These are phyloP conservation scores for Melieria picta DNA, from an alignment of 2,888 invertebrate species.

Conservation along the genomic window DNA sequence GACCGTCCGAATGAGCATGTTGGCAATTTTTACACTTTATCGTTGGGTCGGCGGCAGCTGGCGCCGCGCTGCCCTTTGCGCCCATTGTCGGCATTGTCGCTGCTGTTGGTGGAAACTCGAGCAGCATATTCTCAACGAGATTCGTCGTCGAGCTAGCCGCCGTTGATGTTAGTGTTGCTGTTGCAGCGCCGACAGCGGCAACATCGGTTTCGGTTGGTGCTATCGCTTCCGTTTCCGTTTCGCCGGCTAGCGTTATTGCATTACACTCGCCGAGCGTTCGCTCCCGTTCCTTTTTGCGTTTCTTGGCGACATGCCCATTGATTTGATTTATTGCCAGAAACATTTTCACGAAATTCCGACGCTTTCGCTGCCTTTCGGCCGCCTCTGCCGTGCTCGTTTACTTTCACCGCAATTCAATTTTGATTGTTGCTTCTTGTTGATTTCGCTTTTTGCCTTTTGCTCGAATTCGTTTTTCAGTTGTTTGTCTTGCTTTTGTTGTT, in stretches of 20 bases:
- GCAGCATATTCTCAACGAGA: constrained; percentile 32
- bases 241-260: constrained; percentile 40
- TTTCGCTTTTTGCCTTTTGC: not conserved
- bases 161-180: constrained; percentile 23
- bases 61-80: constrained; percentile 17
- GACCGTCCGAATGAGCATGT: constrained; percentile 31
- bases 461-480: constrained; percentile 5
- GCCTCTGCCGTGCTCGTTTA: constrained; percentile 13
- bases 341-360: constrained; percentile 45
- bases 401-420: constrained; percentile 9
- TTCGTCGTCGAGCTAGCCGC: constrained; percentile 25
- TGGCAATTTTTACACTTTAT: constrained; percentile 48
- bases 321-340: constrained; percentile 60
- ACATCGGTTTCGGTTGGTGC: constrained; percentile 11
- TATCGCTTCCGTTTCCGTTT: constrained; percentile 22
- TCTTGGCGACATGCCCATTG: constrained; percentile 50
- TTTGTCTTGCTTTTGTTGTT: not conserved
- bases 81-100: constrained; percentile 30
- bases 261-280: constrained; percentile 22
- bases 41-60: constrained; percentile 33
- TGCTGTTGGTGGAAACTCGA: constrained; percentile 32
- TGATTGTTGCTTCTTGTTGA: constrained; percentile 4
- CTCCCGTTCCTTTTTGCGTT: constrained; percentile 43
- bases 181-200: not conserved
- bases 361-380: constrained; percentile 15